Base-by-base conservation (phyloP, 2,888 invertebrate genomes). In the Parascotia fuliginaria region DNA sequence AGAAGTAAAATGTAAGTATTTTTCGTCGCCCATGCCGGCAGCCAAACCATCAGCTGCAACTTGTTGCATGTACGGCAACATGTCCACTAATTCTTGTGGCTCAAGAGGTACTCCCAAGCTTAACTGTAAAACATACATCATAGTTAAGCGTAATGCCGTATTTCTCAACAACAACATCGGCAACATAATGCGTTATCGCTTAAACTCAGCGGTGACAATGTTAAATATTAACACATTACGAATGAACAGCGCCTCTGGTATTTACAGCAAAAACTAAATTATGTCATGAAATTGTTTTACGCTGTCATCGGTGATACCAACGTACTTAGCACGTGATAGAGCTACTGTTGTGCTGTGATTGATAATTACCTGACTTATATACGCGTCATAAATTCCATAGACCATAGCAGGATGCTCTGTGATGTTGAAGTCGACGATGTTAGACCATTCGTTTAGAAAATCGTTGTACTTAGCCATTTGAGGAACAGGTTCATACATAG, bases 321-420 rank as follows among this genome's bases (percentile, higher is more conserved):
- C n/a, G n/a, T n/a, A n/a, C n/a, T n/a, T n/a, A n/a, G n/a, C n/a
- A n/a, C n/a, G n/a, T n/a, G n/a, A n/a, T n/a, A n/a, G n/a, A n/a
- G n/a, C n/a, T n/a, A n/a, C n/a, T n/a, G n/a, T n/a, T n/a, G n/a
- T n/a, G n/a, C n/a, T n/a, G n/a, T n/a, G n/a, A n/a, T n/a, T n/a
- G n/a, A n/a, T n/a, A n/a, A n/a, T 42, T 50, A 75, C 77, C 70
- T 74, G 71, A 24, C 65, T 58, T 3, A n/a, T 40, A 42, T 57
- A 72, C 0, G 64, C 53, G 39, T 75, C 77, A 27, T 68, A 69
- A 1, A 67, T 16, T 0, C 5, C 27, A 14, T 65, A 72, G 0
- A 52, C 12, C 9, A 59, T 0, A 0, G 40, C 40, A 0, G 73
- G 73, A 2, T 7, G 7, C 1, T 34, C 11, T 0, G 47, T 57